Base-by-base conservation (phyloP, 2,888 invertebrate species). In the Acanthoscelides obtectus region DNA sequence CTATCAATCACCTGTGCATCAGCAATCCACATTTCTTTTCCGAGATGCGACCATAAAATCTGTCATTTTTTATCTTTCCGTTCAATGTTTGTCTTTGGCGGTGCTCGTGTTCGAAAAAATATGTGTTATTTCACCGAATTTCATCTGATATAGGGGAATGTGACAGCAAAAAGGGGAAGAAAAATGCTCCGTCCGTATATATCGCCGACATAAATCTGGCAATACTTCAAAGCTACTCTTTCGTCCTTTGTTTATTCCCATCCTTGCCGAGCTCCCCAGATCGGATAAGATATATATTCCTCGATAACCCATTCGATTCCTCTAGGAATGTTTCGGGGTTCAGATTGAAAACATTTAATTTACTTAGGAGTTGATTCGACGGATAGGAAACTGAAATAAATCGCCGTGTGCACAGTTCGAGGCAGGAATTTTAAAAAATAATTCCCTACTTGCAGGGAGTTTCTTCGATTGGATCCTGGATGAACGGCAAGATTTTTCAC, bases 121-220 rank as follows among this genome's bases (percentile, higher is more conserved):
- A 45, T 45, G 45, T 45, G 45, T 45, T 45, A 45, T 45, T 45
- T 45, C 45, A 45, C 45, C 45, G 45, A 45, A 45, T 45, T 45
- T 45, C 45, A 45, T 45, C 45, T 45, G 45, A 45, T 45, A 45
- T 45, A 45, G 45, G 45, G 45, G 45, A 45, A 45, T 45, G 45
- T 45, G 45, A 45, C 45, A 45, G 45, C 76, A 76, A 76, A 80
- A 81, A 77, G 75, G 79, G 77, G 78, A 77, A 73, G 75, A 76
- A 77, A 76, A 78, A 78, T 77, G 77, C 77, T 72, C 77, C 74
- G 74, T 75, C 77, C 76, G 74, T 75, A 74, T 77, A 77, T 80
- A 80, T 80, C 80, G 76, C 72, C 76, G 77, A 79, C 76, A 76
- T 77, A 79, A 80, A 79, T 79, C 79, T 80, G 75, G 79, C 79